A percentile compares a stretch with the other conserved stretches of the same genome.
Evolutionary conservation across 2,888 invertebrate species (phyloP).

Genomic region (Rugalucina vietnamica): DNA sequence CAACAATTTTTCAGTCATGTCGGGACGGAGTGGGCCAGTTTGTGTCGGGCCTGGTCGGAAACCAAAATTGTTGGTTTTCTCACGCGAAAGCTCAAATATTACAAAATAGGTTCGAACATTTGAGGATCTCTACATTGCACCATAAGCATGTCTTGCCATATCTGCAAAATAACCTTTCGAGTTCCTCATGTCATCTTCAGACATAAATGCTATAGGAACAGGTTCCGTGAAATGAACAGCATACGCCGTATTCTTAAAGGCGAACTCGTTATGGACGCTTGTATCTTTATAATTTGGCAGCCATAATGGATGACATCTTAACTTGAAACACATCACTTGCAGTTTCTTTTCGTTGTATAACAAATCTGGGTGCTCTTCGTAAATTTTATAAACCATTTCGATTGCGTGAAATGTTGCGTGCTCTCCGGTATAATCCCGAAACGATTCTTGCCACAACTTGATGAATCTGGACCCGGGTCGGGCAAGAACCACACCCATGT

Average conservation of each 20-base stretch:
- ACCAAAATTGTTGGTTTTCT: too few species aligned
- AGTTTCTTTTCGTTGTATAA: slow-evolving; percentile 71
- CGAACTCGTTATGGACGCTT: slow-evolving; percentile 63
- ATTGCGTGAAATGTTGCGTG: slow-evolving; percentile 63
- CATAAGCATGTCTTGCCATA: not conserved
- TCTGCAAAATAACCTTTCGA: not conserved
- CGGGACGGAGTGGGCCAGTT: too few species aligned
- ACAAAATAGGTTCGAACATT: too few species aligned
- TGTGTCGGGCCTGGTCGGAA: too few species aligned
- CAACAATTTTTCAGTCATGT: too few species aligned
- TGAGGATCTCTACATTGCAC: too few species aligned
- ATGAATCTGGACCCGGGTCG: not conserved
- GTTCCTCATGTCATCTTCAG: not conserved
- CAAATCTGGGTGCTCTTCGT: slow-evolving; percentile 73
- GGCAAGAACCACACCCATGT: not conserved
- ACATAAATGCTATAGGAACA: not conserved
- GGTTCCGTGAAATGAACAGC: not conserved
- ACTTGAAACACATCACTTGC: slow-evolving; percentile 77
- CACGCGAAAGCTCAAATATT: too few species aligned
- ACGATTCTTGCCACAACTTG: slow-evolving; percentile 46
- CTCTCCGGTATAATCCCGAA: slow-evolving; percentile 47
- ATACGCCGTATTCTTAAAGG: slow-evolving; percentile 61
- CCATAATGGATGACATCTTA: slow-evolving; percentile 76
- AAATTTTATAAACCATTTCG: slow-evolving; percentile 63
- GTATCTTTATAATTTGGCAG: slow-evolving; percentile 69